Evolutionary conservation across 1,140 invertebrate species (phyloP).

Genomic region (Drosophila serrata): DNA sequence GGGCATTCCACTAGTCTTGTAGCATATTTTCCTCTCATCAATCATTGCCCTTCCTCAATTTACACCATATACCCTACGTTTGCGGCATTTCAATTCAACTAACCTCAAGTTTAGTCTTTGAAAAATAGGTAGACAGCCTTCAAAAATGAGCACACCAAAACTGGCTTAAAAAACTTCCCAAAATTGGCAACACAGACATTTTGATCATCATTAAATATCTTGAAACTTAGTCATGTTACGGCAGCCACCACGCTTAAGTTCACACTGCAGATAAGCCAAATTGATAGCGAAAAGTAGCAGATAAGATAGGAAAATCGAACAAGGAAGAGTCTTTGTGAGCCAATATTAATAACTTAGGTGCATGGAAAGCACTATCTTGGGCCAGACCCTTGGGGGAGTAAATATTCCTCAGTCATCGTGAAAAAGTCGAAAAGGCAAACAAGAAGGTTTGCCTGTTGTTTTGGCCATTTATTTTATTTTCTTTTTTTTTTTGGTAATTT

Average conservation of each 20-base stretch:
- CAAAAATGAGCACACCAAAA: not conserved
- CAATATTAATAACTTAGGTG: conserved; percentile 2
- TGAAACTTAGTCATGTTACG: conserved; percentile 23
- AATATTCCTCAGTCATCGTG: conserved; percentile 53
- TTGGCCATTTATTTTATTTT: conserved; percentile 24
- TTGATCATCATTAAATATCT: not conserved
- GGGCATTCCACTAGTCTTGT: not conserved
- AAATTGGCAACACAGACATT: conserved; percentile 2
- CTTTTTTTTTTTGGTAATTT: conserved; percentile 9
- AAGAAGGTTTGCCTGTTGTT: conserved; percentile 5
- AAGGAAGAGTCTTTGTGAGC: conserved; percentile 23
- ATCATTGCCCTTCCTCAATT: not conserved
- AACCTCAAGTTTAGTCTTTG: not conserved
- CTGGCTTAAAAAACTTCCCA: not conserved
- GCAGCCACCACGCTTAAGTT: not conserved
- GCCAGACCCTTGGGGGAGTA: conserved; percentile 8
- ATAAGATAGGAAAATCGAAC: conserved; percentile 35
- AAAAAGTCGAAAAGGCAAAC: conserved; percentile 11
- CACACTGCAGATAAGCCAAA: conserved; percentile 8
- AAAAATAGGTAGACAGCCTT: not conserved
- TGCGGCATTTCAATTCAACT: not conserved
- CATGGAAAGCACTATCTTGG: not conserved
- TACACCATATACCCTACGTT: not conserved
- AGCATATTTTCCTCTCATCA: not conserved
- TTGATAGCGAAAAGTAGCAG: conserved; percentile 3